phyloP scores from a whole-genome alignment of 1,140 invertebrate genomes.

The Pogonomyrmex californicus region DNA sequence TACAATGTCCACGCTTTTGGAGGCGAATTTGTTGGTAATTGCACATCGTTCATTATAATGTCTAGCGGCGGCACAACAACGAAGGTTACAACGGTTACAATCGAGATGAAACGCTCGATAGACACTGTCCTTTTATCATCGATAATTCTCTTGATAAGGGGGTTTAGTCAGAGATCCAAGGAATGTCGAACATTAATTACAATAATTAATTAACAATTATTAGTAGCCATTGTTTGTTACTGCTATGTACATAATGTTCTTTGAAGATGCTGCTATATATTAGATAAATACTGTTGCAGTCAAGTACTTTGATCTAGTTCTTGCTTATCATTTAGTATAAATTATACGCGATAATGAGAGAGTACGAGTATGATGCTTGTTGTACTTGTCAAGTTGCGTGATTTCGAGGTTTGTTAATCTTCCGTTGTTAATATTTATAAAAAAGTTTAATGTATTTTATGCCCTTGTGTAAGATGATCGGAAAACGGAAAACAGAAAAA shows the following conservation, averaged over 20 bases:
- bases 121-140: constrained; percentile 66
- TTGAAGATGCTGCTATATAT: constrained; percentile 37
- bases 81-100: constrained; percentile 33
- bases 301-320: constrained; percentile 27
- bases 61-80: constrained; percentile 26
- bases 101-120: constrained; percentile 58
- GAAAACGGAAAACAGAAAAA: background rate
- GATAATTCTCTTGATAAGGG: constrained; percentile 73
- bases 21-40: constrained; percentile 7
- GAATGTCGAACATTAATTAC: constrained; percentile 69
- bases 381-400: background rate
- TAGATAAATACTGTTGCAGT: constrained; percentile 45
- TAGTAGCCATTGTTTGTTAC: constrained; percentile 76
- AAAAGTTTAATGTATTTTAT: background rate
- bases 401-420: background rate
- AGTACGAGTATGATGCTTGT: background rate
- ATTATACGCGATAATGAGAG: constrained; percentile 9
- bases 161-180: constrained; percentile 71
- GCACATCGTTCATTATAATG: background rate
- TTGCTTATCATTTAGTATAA: background rate
- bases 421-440: background rate
- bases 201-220: constrained; percentile 73
- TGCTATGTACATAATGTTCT: constrained; percentile 67
- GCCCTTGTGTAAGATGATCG: background rate
- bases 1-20: constrained; percentile 11